These are phyloP conservation scores for Vultur gryphus DNA, from an alignment of 2,797 vertebrate genomes.

Conservation along the genomic window DNA sequence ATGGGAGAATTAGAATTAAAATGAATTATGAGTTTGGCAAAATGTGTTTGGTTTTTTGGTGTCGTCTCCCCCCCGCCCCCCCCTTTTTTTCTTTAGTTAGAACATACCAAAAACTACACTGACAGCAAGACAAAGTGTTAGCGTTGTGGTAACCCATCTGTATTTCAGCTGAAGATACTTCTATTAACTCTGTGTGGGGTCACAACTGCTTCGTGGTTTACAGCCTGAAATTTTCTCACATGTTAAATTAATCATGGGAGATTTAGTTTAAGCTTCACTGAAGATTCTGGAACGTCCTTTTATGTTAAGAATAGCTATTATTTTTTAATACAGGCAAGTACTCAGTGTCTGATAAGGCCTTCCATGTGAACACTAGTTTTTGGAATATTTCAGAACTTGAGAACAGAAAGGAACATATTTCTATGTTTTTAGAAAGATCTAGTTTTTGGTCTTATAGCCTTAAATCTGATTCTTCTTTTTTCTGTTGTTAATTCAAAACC, in stretches of 20 bases:
- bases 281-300: constrained; percentile 17
- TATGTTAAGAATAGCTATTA: background rate
- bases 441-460: background rate
- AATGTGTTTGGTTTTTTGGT: background rate
- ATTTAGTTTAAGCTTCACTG: background rate
- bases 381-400: background rate
- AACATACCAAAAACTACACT: background rate
- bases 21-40: constrained; percentile 27
- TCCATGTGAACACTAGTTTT: background rate
- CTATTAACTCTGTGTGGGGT: constrained; percentile 4
- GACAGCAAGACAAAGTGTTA: background rate
- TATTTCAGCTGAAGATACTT: constrained; percentile 23
- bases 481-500: background rate
- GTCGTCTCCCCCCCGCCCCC: background rate
- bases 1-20: constrained; percentile 13
- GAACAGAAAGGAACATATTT: background rate
- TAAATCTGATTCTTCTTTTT: background rate
- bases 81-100: background rate
- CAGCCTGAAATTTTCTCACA: background rate
- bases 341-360: background rate
- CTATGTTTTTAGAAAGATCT: background rate
- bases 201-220: background rate
- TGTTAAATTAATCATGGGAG: constrained; percentile 24
- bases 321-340: background rate
- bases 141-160: constrained; percentile 1